Evolutionary conservation across 1,140 invertebrate species (phyloP).

Genomic region (Glossosoma conforme): DNA sequence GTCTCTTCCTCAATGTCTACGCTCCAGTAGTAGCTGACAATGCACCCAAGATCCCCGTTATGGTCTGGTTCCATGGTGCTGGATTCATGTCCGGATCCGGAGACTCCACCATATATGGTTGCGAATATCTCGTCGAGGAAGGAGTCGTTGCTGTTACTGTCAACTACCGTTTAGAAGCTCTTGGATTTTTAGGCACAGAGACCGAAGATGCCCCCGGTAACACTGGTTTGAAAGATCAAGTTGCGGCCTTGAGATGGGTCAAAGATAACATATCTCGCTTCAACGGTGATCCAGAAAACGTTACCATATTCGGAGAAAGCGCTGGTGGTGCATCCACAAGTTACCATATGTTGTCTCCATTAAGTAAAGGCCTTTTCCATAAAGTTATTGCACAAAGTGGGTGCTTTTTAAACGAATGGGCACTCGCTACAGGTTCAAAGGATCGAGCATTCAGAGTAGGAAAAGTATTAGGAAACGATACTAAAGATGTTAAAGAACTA

Average conservation of each 20-base stretch:
- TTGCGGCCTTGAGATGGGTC: conserved; percentile 62
- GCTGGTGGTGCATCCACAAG: conserved; percentile 51
- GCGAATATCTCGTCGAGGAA: conserved; percentile 58
- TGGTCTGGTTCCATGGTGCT: conserved; percentile 71
- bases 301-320: conserved; percentile 51
- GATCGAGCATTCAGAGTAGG: conserved; percentile 40
- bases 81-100: conserved; percentile 59
- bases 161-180: conserved; percentile 53
- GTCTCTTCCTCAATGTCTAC: conserved; percentile 61
- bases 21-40: too few relatives aligned
- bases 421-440: conserved; percentile 33
- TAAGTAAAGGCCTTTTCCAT: conserved; percentile 52
- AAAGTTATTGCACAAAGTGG: conserved; percentile 58
- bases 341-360: conserved; percentile 48
- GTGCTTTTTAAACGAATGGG: conserved; percentile 42
- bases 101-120: conserved; percentile 51
- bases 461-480: conserved; percentile 43
- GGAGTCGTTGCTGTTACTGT: conserved; percentile 64
- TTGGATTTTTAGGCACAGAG: conserved; percentile 61
- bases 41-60: too few relatives aligned
- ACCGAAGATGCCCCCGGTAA: conserved; percentile 58
- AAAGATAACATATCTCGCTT: conserved; percentile 60
- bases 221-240: conserved; percentile 65
- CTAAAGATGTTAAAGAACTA: conserved; percentile 39
- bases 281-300: conserved; percentile 51